Percentiles rank a stretch among this genome's conserved stretches.
These are phyloP conservation scores for Tragelaphus buxtoni DNA, from an alignment of 2,113 vertebrate species.

Conservation along the genomic window DNA sequence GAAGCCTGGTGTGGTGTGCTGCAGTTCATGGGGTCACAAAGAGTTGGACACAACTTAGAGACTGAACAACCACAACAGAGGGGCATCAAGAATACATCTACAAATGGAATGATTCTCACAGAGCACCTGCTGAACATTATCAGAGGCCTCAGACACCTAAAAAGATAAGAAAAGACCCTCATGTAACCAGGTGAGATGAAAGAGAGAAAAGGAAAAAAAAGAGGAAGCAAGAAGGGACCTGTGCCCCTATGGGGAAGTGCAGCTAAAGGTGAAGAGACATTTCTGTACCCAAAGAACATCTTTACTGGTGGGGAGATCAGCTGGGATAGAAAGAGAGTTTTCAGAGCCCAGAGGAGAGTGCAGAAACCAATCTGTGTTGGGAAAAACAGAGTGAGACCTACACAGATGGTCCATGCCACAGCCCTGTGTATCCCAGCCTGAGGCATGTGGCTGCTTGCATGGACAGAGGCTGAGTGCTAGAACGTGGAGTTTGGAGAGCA, in stretches of 20 bases:
- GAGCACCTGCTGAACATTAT: background rate
- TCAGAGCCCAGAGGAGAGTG: background rate
- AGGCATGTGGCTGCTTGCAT: background rate
- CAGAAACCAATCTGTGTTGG: rapidly evolving
- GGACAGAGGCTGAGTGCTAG: background rate
- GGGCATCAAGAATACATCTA: background rate
- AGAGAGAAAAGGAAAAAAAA: background rate
- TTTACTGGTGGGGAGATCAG: background rate
- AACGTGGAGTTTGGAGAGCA: background rate
- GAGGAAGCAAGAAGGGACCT: background rate
- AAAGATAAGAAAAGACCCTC: background rate
- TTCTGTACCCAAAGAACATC: background rate
- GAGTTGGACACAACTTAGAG: background rate
- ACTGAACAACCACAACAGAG: background rate
- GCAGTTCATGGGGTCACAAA: background rate
- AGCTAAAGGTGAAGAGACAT: background rate
- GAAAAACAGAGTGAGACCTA: background rate
- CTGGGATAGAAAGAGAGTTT: background rate
- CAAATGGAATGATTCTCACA: background rate
- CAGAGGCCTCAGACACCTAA: background rate
- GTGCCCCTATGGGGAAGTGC: background rate
- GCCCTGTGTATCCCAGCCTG: background rate
- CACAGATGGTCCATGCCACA: background rate
- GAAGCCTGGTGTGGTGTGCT: background rate
- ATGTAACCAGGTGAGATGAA: background rate